phyloP scores from a whole-genome alignment of 2,797 vertebrate genomes.

The Macropus fuliginosus region DNA sequence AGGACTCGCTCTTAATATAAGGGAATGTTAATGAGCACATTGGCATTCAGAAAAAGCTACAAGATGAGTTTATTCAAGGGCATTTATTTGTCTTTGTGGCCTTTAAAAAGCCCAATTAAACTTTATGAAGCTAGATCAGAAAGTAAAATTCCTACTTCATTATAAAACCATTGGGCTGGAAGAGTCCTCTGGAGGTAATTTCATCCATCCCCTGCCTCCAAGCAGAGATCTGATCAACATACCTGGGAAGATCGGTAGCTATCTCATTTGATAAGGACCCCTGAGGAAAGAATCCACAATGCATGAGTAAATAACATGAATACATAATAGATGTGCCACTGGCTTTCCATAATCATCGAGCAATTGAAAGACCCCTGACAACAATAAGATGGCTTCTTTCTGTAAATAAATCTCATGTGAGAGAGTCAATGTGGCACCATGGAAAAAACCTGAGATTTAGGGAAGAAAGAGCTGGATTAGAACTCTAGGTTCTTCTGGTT shows the following conservation, averaged over 20 bases:
- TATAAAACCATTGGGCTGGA: background rate
- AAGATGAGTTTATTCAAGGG: background rate
- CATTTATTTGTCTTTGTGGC: slow-evolving; percentile 12
- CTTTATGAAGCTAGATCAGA: background rate
- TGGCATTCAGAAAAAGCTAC: background rate
- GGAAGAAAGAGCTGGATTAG: background rate
- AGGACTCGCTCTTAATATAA: background rate
- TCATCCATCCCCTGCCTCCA: rapidly evolving
- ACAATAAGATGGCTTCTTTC: background rate
- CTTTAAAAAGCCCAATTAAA: slow-evolving; percentile 49
- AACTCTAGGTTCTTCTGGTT: background rate
- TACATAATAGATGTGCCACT: rapidly evolving
- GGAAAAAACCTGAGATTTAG: background rate
- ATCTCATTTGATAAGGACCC: background rate
- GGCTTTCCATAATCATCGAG: background rate
- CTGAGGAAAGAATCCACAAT: no score
- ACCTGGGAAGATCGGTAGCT: background rate
- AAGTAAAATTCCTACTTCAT: background rate
- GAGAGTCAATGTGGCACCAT: background rate
- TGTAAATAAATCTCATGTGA: background rate
- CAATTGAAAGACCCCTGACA: background rate
- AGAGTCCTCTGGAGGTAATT: rapidly evolving
- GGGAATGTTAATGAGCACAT: background rate
- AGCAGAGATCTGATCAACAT: background rate
- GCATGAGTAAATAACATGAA: rapidly evolving